Evolutionary conservation across 2,113 vertebrate species (phyloP).

Genomic region (Leucosticte australis): DNA sequence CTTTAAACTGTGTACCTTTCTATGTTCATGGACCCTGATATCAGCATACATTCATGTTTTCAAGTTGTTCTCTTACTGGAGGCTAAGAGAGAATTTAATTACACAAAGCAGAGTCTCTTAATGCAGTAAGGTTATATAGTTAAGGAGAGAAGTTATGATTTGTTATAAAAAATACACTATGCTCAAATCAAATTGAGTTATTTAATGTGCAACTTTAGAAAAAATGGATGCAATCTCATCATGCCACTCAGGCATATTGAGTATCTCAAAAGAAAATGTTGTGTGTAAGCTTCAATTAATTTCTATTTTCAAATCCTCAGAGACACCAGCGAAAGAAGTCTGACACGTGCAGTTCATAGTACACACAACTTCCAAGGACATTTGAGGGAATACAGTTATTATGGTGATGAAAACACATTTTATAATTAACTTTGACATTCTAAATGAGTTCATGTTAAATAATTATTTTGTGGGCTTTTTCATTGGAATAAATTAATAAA

Average conservation of each 20-base stretch:
- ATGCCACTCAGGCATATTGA: conserved; percentile 40
- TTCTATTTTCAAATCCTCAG: conserved; percentile 50
- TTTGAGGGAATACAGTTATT: conserved; percentile 4
- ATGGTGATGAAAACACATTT: not conserved
- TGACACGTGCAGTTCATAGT: not conserved
- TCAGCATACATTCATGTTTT: not conserved
- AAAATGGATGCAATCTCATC: conserved; percentile 31
- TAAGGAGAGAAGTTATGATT: conserved; percentile 50
- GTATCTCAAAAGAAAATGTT: conserved; percentile 56
- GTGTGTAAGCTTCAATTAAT: conserved; percentile 67
- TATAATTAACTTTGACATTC: not conserved
- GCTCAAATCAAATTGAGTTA: conserved; percentile 62
- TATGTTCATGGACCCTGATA: not conserved
- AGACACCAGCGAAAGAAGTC: conserved; percentile 5
- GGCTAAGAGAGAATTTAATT: conserved; percentile 47
- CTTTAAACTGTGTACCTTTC: not conserved
- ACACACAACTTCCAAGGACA: conserved; percentile 39
- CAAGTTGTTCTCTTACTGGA: not conserved
- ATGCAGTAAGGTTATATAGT: conserved; percentile 36
- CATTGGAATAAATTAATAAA: not conserved
- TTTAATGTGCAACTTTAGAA: conserved; percentile 61
- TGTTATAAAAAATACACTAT: not conserved
- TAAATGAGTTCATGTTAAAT: not conserved
- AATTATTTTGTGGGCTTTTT: not conserved
- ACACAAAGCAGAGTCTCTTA: not conserved